phyloP scores from a whole-genome alignment of 2,888 invertebrate species.

The Altica lythri region DNA sequence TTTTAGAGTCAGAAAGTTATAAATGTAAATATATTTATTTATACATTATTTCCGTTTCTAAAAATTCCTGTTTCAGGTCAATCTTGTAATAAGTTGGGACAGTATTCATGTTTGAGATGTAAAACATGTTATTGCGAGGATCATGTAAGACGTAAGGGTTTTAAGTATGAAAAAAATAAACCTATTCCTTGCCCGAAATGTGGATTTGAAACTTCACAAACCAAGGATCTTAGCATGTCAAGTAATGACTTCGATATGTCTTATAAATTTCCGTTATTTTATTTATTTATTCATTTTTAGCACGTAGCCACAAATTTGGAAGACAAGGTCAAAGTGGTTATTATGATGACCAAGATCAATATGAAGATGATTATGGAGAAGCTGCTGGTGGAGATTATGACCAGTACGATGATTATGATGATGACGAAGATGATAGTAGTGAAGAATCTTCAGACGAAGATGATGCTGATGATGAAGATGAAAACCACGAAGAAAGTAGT shows the following conservation, averaged over 20 bases:
- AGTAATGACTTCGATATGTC: no score
- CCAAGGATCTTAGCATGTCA: slow-evolving; percentile 94
- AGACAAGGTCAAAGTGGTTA: slow-evolving; percentile 69
- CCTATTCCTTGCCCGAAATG: slow-evolving; percentile 93
- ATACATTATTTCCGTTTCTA: slow-evolving; percentile 2
- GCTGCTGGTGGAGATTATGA: slow-evolving; percentile 35
- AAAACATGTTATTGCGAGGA: slow-evolving; percentile 97
- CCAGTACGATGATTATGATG: slow-evolving; percentile 47
- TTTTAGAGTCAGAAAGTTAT: slow-evolving; percentile 90
- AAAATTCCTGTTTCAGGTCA: slow-evolving; percentile 65
- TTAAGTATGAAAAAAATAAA: slow-evolving; percentile 84
- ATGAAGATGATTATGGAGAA: slow-evolving; percentile 51
- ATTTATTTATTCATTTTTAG: slow-evolving; percentile 56
- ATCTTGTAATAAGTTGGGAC: slow-evolving; percentile 92
- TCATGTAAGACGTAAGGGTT: slow-evolving; percentile 89
- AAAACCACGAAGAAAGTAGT: no score
- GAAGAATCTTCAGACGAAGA: slow-evolving; percentile 26
- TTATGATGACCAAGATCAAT: slow-evolving; percentile 58
- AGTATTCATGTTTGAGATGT: slow-evolving; percentile 93
- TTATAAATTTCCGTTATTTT: background rate
- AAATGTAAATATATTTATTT: slow-evolving; percentile 71
- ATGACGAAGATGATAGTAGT: slow-evolving; percentile 18
- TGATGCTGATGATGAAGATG: no score
- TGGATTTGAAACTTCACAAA: slow-evolving; percentile 88
- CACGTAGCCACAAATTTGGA: slow-evolving; percentile 87